Conservation (phyloP, 2,113 vertebrate genomes). For the Bos javanicus region DNA sequence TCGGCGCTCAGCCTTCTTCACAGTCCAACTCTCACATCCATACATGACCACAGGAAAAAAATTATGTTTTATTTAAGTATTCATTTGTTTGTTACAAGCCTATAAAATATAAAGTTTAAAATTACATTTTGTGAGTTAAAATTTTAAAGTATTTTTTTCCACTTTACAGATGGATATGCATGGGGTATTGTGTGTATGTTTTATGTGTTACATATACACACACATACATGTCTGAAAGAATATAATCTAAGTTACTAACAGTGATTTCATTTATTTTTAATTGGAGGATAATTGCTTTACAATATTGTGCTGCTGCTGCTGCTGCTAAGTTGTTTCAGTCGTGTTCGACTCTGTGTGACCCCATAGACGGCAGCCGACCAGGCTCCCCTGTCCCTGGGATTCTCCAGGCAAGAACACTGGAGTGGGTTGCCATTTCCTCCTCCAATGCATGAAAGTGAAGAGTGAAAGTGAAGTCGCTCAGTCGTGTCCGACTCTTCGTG, state of each 20-base stretch:
- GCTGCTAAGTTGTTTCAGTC: not conserved
- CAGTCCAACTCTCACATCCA: no score
- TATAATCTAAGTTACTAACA: not conserved
- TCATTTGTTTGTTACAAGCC: not conserved
- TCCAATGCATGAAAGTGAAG: not conserved
- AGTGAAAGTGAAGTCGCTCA: not conserved
- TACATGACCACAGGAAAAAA: not conserved
- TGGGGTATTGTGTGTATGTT: not conserved
- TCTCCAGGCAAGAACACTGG: not conserved
- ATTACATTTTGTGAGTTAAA: not conserved
- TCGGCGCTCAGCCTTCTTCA: no score
- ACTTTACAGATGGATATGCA: not conserved
- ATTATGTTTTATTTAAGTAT: not conserved
- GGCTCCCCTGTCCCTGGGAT: not conserved
- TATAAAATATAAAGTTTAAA: not conserved
- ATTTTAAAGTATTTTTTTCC: not conserved
- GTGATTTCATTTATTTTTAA: not conserved
- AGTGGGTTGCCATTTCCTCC: not conserved
- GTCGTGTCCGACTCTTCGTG: fast-evolving
- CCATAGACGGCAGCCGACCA: not conserved
- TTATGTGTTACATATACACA: not conserved
- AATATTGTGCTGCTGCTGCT: not conserved
- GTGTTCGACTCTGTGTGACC: not conserved
- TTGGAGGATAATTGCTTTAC: not conserved
- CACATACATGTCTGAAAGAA: not conserved